phyloP scores from a whole-genome alignment of 2,113 vertebrate genomes.

The Myrmecobius fasciatus region DNA sequence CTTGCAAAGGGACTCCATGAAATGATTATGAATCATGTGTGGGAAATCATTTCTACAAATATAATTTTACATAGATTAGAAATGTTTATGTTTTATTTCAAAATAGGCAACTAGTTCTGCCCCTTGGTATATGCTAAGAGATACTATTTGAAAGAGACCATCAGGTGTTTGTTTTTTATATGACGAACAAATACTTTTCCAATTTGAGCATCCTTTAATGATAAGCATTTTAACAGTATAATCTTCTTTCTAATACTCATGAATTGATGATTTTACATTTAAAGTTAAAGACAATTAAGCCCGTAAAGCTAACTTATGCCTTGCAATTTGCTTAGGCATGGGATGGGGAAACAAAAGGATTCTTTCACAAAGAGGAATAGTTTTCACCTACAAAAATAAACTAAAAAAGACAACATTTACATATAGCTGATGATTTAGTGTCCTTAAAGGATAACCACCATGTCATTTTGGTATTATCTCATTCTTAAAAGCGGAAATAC shows the following conservation, averaged over 20 bases:
- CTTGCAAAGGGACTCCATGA: neutral
- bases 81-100: rapidly evolving
- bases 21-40: neutral
- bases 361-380: constrained; percentile 70
- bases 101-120: neutral
- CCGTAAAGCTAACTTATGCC: constrained; percentile 22
- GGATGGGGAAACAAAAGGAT: constrained; percentile 53
- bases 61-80: neutral
- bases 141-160: neutral
- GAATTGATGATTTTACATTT: constrained; percentile 26
- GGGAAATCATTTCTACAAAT: neutral
- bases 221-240: neutral
- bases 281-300: constrained; percentile 30
- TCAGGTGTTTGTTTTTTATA: neutral
- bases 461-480: constrained; percentile 37
- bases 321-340: constrained; percentile 54
- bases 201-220: neutral
- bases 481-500: constrained; percentile 56
- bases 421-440: constrained; percentile 45
- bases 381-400: constrained; percentile 71
- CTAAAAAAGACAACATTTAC: constrained; percentile 63
- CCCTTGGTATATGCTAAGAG: neutral
- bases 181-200: rapidly evolving
- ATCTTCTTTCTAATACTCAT: neutral
- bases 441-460: constrained; percentile 41